Evolutionary conservation across 2,113 vertebrate species (phyloP).

Genomic region (Rostratula benghalensis): DNA sequence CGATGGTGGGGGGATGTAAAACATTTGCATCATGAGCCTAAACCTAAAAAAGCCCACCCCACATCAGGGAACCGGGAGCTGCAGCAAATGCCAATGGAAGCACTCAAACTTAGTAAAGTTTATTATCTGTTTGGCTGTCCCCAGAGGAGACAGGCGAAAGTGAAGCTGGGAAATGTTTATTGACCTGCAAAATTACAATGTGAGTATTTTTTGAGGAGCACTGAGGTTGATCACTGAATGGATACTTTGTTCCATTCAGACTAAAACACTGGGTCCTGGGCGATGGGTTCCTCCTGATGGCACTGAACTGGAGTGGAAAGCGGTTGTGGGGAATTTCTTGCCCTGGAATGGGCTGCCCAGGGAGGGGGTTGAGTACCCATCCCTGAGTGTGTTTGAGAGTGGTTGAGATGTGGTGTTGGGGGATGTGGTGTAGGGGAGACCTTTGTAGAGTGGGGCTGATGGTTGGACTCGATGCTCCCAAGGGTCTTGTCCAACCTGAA

Average conservation of each 20-base stretch:
- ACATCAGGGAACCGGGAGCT: background rate
- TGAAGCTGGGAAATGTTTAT: background rate
- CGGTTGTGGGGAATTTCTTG: background rate
- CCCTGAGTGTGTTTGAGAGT: too few relatives aligned
- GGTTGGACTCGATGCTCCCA: too few relatives aligned
- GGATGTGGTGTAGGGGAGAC: too few relatives aligned
- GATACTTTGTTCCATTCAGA: background rate
- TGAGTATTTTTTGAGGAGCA: background rate
- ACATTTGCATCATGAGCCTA: background rate
- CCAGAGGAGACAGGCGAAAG: background rate
- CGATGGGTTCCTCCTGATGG: background rate
- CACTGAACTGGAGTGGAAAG: background rate
- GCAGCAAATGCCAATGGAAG: background rate
- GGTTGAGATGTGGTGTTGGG: too few relatives aligned
- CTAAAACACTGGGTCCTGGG: background rate
- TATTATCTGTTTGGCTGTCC: background rate
- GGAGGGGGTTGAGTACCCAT: too few relatives aligned
- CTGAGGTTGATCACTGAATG: background rate
- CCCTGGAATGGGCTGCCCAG: too few relatives aligned
- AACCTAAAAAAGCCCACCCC: background rate
- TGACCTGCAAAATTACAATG: background rate
- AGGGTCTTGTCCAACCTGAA: too few relatives aligned
- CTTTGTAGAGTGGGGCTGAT: too few relatives aligned
- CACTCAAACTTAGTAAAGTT: background rate
- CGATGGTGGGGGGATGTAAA: background rate